phyloP scores from a whole-genome alignment of 2,797 vertebrate species.

The Ctenosaura bakeri region DNA sequence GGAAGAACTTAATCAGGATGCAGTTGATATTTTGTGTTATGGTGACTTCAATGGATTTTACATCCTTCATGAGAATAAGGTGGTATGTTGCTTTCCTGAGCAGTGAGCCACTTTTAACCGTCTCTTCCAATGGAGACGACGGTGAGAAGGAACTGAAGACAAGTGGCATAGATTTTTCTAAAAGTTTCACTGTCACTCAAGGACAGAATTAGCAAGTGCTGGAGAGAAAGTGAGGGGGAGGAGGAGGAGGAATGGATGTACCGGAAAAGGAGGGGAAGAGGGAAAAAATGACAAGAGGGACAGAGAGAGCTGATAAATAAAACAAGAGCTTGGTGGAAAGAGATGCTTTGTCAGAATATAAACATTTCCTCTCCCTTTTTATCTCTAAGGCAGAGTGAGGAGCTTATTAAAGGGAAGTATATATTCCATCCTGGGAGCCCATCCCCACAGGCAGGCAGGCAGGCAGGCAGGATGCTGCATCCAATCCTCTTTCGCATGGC shows the following conservation, averaged over 20 bases:
- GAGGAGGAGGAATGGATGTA: slow-evolving; percentile 53
- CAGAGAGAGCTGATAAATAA: slow-evolving; percentile 84
- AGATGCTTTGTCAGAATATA: slow-evolving; percentile 87
- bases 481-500: slow-evolving; percentile 45
- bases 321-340: slow-evolving; percentile 85
- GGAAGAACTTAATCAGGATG: background rate
- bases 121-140: background rate
- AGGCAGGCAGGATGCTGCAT: slow-evolving; percentile 59
- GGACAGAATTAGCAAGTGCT: slow-evolving; percentile 67
- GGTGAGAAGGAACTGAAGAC: background rate
- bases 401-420: slow-evolving; percentile 83
- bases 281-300: slow-evolving; percentile 70
- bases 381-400: slow-evolving; percentile 83
- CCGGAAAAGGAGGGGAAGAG: slow-evolving; percentile 57
- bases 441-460: slow-evolving; percentile 61
- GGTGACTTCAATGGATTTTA: background rate
- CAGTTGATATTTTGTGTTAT: background rate
- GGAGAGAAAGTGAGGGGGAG: slow-evolving; percentile 60
- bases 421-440: slow-evolving; percentile 77
- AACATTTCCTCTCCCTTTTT: slow-evolving; percentile 86
- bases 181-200: slow-evolving; percentile 72
- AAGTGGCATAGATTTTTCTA: slow-evolving; percentile 1
- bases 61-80: background rate
- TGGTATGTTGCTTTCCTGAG: background rate
- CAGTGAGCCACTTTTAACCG: background rate